phyloP scores from a whole-genome alignment of 1,140 invertebrate species.

The Papilio machaon region DNA sequence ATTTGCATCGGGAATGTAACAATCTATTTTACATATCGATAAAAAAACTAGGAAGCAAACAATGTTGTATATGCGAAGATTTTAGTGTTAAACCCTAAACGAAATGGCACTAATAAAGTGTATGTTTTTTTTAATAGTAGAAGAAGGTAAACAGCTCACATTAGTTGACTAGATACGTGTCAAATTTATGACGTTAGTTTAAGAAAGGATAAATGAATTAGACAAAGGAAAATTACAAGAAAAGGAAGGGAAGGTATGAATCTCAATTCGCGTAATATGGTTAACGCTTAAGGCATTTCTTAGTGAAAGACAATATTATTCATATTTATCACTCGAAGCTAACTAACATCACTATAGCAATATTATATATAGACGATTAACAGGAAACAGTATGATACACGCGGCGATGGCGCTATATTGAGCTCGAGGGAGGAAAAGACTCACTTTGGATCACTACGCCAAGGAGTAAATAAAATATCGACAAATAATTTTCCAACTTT shows the following conservation, averaged over 20 bases:
- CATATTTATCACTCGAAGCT: not conserved
- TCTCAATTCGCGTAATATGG: too few species aligned
- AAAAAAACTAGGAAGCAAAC: slow-evolving; percentile 25
- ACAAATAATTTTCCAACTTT: not conserved
- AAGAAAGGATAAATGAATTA: not conserved
- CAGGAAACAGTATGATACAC: too few species aligned
- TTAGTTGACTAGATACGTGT: too few species aligned
- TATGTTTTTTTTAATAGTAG: too few species aligned
- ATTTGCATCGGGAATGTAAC: slow-evolving; percentile 56
- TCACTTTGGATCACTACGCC: not conserved
- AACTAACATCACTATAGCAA: too few species aligned
- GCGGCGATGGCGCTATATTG: too few species aligned
- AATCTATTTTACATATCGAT: slow-evolving; percentile 45
- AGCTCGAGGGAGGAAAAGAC: too few species aligned
- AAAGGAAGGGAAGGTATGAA: too few species aligned
- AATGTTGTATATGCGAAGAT: not conserved
- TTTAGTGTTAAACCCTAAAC: not conserved
- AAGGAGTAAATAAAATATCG: not conserved
- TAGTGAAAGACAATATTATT: not conserved
- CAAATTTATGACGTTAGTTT: not conserved
- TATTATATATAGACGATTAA: too few species aligned
- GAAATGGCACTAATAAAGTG: not conserved
- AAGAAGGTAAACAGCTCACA: too few species aligned
- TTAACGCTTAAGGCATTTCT: not conserved
- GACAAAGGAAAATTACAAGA: not conserved